Conservation (phyloP, 1,140 invertebrate species). For the Dolichoris vasculosae region DNA sequence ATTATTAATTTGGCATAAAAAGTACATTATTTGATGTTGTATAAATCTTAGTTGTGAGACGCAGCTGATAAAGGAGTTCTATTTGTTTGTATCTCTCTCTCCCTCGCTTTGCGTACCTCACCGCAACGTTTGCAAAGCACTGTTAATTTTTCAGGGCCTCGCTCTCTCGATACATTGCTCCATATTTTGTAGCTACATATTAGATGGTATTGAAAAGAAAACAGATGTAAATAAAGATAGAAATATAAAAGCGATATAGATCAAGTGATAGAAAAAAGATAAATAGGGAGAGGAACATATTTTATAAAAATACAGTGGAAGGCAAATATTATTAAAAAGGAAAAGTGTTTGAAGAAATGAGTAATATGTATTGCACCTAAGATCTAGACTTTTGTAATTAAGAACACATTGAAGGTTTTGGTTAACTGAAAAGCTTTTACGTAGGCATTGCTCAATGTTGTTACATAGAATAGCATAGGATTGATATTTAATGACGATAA, state of each 20-base stretch:
- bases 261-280: background rate
- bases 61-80: slow-evolving; percentile 36
- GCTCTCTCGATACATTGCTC: background rate
- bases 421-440: slow-evolving; percentile 15
- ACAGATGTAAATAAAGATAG: background rate
- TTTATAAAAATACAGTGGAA: background rate
- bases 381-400: background rate
- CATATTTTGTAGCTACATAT: background rate
- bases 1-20: slow-evolving; percentile 47
- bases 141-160: slow-evolving; percentile 52
- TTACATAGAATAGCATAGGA: background rate
- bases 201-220: background rate
- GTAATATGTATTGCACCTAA: background rate
- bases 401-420: slow-evolving; percentile 1
- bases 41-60: slow-evolving; percentile 42
- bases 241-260: background rate
- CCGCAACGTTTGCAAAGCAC: background rate
- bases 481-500: background rate
- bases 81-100: background rate
- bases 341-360: background rate
- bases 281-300: background rate
- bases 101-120: background rate
- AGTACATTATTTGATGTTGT: slow-evolving; percentile 48
- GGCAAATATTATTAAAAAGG: background rate
- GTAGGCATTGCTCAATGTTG: background rate